Conservation (phyloP, 1,140 invertebrate species). For the Acromyrmex heyeri region DNA sequence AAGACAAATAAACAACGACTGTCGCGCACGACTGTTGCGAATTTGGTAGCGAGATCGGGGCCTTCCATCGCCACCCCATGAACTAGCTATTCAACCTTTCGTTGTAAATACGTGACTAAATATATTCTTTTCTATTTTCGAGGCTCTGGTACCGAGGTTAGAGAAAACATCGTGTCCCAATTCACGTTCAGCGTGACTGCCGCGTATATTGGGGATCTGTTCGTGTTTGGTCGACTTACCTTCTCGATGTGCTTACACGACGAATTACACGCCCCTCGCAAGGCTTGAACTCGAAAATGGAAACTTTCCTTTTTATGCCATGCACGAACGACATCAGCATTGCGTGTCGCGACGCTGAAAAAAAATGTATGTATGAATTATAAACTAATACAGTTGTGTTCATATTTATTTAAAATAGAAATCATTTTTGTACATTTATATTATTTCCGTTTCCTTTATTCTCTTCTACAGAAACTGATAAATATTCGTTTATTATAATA, state of each 20-base stretch:
- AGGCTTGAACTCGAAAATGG: conserved; percentile 19
- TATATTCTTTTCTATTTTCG: conserved; percentile 61
- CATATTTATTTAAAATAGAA: not conserved
- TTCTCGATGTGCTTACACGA: conserved; percentile 50
- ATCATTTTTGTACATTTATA: not conserved
- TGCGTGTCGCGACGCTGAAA: conserved; percentile 10
- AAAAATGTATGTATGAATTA: not conserved
- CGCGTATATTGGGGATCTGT: conserved; percentile 59
- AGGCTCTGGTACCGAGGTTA: not conserved
- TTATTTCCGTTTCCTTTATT: not conserved
- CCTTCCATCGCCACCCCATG: not conserved
- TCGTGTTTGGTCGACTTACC: conserved; percentile 63
- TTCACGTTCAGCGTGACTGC: conserved; percentile 66
- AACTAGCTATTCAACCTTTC: conserved; percentile 32
- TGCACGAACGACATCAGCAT: conserved; percentile 17
- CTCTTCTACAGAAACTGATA: not conserved
- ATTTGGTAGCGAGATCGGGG: conserved; percentile 41
- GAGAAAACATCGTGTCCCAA: conserved; percentile 50
- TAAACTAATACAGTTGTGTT: not conserved
- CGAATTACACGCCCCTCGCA: conserved; percentile 33
- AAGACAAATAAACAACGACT: conserved; percentile 63
- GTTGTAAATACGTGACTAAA: conserved; percentile 59
- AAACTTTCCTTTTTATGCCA: conserved; percentile 9
- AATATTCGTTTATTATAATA: not conserved
- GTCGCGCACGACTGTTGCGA: conserved; percentile 50